Percentiles rank a stretch among this genome's conserved stretches.
Evolutionary conservation across 1,140 invertebrate species (phyloP).

Genomic region (Gryllus bimaculatus): DNA sequence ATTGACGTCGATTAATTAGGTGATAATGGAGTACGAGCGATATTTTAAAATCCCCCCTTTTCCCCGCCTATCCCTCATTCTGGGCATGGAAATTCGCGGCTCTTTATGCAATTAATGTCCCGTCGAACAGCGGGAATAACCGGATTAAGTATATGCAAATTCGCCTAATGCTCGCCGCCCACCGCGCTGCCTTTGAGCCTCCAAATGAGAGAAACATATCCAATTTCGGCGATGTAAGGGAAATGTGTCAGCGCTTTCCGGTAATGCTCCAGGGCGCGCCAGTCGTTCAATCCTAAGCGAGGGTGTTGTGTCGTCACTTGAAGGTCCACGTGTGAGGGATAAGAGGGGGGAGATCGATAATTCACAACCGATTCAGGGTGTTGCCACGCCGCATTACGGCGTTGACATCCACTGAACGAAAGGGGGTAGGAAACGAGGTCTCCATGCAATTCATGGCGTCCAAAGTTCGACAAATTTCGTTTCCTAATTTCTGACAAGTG

Average conservation of each 20-base stretch:
- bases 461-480: no score
- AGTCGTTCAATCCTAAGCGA: no score
- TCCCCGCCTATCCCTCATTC: neutral
- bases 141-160: slow-evolving; percentile 1
- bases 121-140: neutral
- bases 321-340: no score
- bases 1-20: neutral
- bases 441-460: no score
- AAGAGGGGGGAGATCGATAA: no score
- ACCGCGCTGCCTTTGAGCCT: neutral
- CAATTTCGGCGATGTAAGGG: neutral
- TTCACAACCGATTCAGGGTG: no score
- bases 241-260: neutral
- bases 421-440: no score
- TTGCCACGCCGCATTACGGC: no score
- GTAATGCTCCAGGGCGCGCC: neutral
- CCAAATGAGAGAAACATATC: neutral
- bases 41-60: neutral
- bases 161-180: neutral
- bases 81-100: neutral
- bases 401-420: no score
- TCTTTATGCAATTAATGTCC: neutral
- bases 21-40: neutral
- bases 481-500: no score
- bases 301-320: no score